Evolutionary conservation across 2,888 invertebrate genomes (phyloP).

Genomic region (Caradrina clavipalpis): DNA sequence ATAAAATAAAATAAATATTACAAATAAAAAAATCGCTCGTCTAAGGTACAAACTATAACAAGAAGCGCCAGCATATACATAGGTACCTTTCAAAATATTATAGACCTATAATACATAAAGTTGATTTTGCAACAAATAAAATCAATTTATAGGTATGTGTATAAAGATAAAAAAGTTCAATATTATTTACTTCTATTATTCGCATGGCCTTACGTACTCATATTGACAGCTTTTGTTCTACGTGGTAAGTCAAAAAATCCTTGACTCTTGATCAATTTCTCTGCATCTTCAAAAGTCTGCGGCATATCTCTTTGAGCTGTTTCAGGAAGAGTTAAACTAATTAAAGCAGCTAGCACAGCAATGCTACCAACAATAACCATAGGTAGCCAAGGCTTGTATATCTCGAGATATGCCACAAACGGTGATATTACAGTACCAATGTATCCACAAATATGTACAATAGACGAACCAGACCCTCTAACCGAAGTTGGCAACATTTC

Average conservation of each 20-base stretch:
- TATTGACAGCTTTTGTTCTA: conserved; percentile 49
- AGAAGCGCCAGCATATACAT: conserved; percentile 2
- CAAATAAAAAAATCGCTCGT: not conserved
- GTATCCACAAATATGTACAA: conserved; percentile 80
- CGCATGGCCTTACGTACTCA: conserved; percentile 23
- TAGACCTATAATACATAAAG: not conserved
- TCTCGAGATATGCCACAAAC: conserved; percentile 80
- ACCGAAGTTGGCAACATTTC: conserved; percentile 82
- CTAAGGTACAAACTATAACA: not conserved
- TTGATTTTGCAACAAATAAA: not conserved
- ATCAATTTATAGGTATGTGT: not conserved
- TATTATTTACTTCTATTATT: conserved; percentile 42
- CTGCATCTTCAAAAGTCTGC: conserved; percentile 82
- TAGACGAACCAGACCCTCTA: conserved; percentile 77
- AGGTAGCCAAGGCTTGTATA: conserved; percentile 76
- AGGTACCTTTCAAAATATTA: not conserved
- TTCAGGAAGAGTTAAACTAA: conserved; percentile 78
- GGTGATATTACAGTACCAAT: conserved; percentile 78
- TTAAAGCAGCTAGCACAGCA: conserved; percentile 67
- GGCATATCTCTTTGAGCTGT: conserved; percentile 82
- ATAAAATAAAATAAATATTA: not conserved
- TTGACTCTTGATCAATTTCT: conserved; percentile 72
- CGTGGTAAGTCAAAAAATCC: conserved; percentile 77
- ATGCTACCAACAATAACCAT: conserved; percentile 72
- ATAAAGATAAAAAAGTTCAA: not conserved